Base-by-base conservation (phyloP, 1,140 invertebrate genomes). In the Zeugodacus cucurbitae region DNA sequence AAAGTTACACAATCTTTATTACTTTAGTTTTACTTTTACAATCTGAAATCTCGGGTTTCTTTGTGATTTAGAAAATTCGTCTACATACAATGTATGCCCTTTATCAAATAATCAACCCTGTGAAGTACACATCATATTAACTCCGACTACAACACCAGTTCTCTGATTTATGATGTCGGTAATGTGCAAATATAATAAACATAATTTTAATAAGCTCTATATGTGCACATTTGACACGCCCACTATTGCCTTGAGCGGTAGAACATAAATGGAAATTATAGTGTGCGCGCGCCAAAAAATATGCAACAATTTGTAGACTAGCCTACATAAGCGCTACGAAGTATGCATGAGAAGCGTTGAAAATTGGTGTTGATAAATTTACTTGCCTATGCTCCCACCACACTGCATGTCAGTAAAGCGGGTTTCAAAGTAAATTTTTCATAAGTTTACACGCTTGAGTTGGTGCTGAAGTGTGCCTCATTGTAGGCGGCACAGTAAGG, bases 271-370 rank as follows among this genome's bases (percentile, higher is more conserved):
- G n/a, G 74, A 82, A 48, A 54, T 82, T 48, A 82, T 48, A 48
- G 11, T 10, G 14, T 48, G 41, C 48, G 74, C 41, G 44, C 74
- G 74, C 44, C 74, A 82, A 48, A 44, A 82, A n/a, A 17, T 82
- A 82, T 82, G 74, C 20, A 82, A 82, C 74, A 82, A 82, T 29
- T 48, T 82, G 74, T 82, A 70, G n/a, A 62, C 7, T 10, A n/a
- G 64, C 32, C 4, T 17, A 34, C 32, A 70, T 22, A 70, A n/a
- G 32, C 29, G 0, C 0, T 17, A 17, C 10, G 26, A 70, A 34
- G 5, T 2, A 20, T 34, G 32, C 32, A 34, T 20, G n/a, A 32
- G 14, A 54, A 10, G 44, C 14, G 74, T 54, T 48, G 41, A 82
- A 82, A 82, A 29, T 48, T 82, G n/a, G n/a, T 54, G 37, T 29